A percentile compares a stretch with the other conserved stretches of the same genome.
Conservation (phyloP, 64 coral and sea anemone species). For the Stylophora pistillata region DNA sequence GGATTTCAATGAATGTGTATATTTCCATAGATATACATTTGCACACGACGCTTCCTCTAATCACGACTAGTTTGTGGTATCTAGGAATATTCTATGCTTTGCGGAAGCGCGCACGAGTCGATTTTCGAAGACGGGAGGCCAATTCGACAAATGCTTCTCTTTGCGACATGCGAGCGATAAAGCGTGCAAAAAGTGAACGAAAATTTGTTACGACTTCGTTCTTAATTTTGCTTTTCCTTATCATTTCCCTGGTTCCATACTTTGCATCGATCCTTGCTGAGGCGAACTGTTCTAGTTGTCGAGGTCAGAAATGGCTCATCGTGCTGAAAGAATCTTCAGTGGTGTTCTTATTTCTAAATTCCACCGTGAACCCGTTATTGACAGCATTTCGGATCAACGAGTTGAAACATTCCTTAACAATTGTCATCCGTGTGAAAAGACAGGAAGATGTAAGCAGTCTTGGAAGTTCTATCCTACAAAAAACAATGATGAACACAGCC, state of each 20-base stretch:
- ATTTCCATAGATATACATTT: background rate
- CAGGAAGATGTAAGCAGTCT: background rate
- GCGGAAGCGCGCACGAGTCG: background rate
- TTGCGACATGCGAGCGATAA: background rate
- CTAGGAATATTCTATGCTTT: constrained; percentile 2
- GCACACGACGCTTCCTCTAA: constrained; percentile 26
- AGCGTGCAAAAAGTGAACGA: background rate
- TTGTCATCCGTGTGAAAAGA: background rate
- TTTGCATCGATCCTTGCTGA: background rate
- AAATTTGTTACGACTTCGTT: constrained; percentile 19
- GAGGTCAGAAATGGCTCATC: background rate
- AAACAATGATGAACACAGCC: background rate
- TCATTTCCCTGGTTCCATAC: constrained; percentile 20
- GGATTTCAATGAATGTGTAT: constrained; percentile 2
- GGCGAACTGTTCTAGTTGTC: background rate
- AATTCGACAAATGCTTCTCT: background rate
- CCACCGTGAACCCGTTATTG: background rate
- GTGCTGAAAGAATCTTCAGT: background rate
- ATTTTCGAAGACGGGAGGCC: background rate
- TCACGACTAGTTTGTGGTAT: background rate
- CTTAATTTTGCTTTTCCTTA: background rate
- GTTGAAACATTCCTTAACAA: background rate
- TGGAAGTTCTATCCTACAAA: background rate
- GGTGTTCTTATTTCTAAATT: background rate
- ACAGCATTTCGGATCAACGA: background rate